phyloP scores from a whole-genome alignment of 2,797 vertebrate species.

The Prunella strophiata region DNA sequence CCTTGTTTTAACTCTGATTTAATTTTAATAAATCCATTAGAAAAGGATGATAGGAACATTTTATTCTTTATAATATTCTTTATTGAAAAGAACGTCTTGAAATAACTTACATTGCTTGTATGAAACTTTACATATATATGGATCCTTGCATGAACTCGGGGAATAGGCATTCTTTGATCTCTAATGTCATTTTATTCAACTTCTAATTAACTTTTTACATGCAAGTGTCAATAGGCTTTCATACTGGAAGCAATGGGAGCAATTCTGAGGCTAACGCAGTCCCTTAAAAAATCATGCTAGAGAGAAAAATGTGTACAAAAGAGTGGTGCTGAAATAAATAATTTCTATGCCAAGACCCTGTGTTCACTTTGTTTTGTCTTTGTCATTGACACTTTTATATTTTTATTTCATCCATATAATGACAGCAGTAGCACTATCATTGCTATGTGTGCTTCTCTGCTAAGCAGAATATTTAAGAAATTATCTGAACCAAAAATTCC shows the following conservation, averaged over 20 bases:
- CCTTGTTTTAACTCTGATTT: neutral
- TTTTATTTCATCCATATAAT: neutral
- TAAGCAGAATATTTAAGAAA: neutral
- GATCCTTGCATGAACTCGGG: neutral
- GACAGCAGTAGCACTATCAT: neutral
- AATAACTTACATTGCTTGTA: neutral
- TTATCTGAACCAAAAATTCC: neutral
- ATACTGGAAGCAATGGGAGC: neutral
- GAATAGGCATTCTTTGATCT: constrained; percentile 22
- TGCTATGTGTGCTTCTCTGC: neutral
- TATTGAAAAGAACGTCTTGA: neutral
- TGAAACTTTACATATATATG: neutral
- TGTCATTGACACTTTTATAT: neutral
- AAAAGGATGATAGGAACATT: neutral
- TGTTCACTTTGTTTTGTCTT: neutral
- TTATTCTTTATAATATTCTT: constrained; percentile 1
- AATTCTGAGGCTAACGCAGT: neutral
- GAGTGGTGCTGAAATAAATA: neutral
- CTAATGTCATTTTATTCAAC: neutral
- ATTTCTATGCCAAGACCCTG: neutral
- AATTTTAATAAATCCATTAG: neutral
- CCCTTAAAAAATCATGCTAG: neutral
- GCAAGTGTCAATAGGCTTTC: neutral
- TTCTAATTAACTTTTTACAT: constrained; percentile 42
- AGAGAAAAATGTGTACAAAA: neutral